Percentiles rank a stretch among this genome's conserved stretches.
Conservation (phyloP, 2,113 vertebrate genomes). For the Cyanoramphus novaezelandiae region DNA sequence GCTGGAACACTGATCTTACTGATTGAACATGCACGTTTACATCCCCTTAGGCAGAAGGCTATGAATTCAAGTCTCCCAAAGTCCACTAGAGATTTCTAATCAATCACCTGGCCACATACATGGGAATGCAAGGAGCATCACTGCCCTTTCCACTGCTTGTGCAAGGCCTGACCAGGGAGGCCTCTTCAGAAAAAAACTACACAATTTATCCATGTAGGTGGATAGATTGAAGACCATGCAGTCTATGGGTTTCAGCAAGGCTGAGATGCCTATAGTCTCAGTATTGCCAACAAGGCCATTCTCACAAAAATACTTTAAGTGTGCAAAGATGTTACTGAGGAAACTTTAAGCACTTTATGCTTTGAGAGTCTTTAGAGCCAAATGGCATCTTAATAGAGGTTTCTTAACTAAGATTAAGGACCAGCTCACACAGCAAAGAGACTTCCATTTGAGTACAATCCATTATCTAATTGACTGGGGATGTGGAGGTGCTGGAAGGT, state of each 20-base stretch:
- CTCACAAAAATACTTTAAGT: not conserved
- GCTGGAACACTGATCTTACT: not conserved
- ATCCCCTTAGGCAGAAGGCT: not conserved
- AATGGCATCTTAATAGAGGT: not conserved
- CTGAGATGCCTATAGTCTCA: not conserved
- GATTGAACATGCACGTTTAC: not conserved
- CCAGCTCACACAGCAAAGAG: not conserved
- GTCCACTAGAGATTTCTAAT: not conserved
- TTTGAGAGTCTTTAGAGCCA: not conserved
- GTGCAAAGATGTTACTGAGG: not conserved
- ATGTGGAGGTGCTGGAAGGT: not conserved
- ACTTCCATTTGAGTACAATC: not conserved
- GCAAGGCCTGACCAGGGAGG: not conserved
- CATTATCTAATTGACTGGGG: not conserved
- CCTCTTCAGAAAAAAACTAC: accelerated
- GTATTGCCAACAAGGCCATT: not conserved
- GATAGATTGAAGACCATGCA: not conserved
- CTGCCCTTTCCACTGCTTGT: not conserved
- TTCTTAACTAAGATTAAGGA: not conserved
- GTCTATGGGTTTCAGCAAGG: not conserved
- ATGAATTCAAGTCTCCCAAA: not conserved
- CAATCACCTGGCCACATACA: not conserved
- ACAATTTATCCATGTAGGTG: not conserved
- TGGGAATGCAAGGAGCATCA: not conserved
- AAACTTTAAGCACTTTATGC: not conserved